Percentiles rank a stretch among this genome's conserved stretches.
Conservation (phyloP, 2,888 invertebrate genomes). For the Tethea ocularis region DNA sequence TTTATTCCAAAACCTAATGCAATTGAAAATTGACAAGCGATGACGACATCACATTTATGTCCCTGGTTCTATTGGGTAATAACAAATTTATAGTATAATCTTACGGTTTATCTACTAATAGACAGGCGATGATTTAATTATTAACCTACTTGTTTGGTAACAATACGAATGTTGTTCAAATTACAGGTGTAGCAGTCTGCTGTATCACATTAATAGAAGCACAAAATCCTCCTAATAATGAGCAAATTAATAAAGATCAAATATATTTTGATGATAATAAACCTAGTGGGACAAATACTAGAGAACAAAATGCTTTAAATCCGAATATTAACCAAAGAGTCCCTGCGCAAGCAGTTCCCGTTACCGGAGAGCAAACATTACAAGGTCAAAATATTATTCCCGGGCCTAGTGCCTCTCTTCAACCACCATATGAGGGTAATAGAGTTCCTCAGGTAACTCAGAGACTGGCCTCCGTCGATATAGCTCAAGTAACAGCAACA, state of each 20-base stretch:
- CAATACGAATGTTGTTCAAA: neutral
- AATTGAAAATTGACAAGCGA: neutral
- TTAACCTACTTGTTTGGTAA: neutral
- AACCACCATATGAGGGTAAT: constrained; percentile 12
- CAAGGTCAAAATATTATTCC: neutral
- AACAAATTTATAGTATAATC: too few relatives aligned
- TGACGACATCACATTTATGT: too few relatives aligned
- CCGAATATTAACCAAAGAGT: constrained; percentile 7
- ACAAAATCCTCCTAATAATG: constrained; percentile 18
- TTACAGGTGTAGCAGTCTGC: constrained; percentile 28
- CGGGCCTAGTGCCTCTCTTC: constrained; percentile 17
- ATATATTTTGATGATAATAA: constrained; percentile 32
- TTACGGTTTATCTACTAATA: too few relatives aligned
- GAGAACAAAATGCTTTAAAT: neutral
- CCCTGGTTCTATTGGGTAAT: too few relatives aligned
- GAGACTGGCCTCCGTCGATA: neutral
- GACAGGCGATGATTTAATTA: too few relatives aligned
- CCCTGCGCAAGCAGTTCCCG: neutral
- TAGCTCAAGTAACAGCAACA: constrained; percentile 5
- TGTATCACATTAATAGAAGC: constrained; percentile 22
- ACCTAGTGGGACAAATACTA: neutral
- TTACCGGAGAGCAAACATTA: neutral
- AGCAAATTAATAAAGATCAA: constrained; percentile 18
- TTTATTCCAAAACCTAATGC: neutral
- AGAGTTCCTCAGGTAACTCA: constrained; percentile 4